phyloP scores from a whole-genome alignment of 2,888 invertebrate genomes.

The Megastigmus dorsalis region DNA sequence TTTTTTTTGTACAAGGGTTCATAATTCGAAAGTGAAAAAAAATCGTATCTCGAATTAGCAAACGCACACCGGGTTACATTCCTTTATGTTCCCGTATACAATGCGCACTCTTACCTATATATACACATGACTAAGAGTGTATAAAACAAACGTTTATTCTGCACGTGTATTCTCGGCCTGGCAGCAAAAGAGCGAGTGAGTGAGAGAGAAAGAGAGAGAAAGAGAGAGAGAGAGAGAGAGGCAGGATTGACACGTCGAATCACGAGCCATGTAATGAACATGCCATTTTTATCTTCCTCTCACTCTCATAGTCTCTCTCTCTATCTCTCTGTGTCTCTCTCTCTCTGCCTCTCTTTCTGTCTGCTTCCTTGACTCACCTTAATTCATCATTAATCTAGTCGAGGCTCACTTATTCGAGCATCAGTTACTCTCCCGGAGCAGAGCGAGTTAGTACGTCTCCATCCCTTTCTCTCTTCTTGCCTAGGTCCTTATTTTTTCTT shows the following conservation, averaged over 20 bases:
- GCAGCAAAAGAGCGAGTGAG: not conserved
- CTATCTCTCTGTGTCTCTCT: not conserved
- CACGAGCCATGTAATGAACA: conserved; percentile 46
- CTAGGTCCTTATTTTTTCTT: too few species aligned
- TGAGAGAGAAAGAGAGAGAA: not conserved
- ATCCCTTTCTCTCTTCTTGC: not conserved
- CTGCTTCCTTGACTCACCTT: not conserved
- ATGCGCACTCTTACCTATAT: too few species aligned
- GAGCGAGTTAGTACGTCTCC: not conserved
- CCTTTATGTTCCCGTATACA: not conserved
- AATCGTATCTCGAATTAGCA: not conserved
- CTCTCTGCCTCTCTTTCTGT: not conserved
- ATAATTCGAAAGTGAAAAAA: not conserved
- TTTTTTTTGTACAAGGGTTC: too few species aligned
- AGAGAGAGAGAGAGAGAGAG: not conserved
- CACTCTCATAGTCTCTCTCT: not conserved
- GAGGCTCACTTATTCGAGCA: conserved; percentile 40
- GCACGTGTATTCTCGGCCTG: not conserved
- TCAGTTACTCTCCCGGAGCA: conserved; percentile 12
- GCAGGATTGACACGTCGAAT: conserved; percentile 43
- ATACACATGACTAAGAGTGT: not conserved
- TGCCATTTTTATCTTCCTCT: conserved; percentile 24
- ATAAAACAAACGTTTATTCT: conserved; percentile 43
- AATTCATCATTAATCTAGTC: conserved; percentile 50
- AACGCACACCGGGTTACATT: not conserved